Evolutionary conservation across 2,888 invertebrate genomes (phyloP).

Genomic region (Stenodema calcarata): DNA sequence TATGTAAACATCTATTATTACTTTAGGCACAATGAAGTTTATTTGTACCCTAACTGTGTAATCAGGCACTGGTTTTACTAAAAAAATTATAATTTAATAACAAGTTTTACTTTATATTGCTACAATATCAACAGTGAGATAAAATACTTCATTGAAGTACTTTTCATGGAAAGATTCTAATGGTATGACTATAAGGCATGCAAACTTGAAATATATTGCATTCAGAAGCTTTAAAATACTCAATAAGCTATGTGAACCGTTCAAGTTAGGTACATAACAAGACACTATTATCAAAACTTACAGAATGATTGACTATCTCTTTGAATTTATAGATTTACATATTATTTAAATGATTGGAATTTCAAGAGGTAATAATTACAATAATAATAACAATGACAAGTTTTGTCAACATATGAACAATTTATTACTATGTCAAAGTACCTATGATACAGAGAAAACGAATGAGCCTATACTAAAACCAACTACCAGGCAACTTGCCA

Average conservation of each 20-base stretch:
- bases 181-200: conserved; percentile 39
- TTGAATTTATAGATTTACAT: conserved; percentile 5
- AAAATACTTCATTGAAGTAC: conserved; percentile 47
- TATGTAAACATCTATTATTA: not conserved
- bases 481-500: conserved; percentile 76
- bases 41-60: conserved; percentile 43
- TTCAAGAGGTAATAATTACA: conserved; percentile 16
- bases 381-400: not conserved
- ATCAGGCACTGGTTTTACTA: conserved; percentile 46
- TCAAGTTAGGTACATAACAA: conserved; percentile 23
- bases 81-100: conserved; percentile 35
- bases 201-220: conserved; percentile 22
- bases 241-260: conserved; percentile 11
- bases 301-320: conserved; percentile 9
- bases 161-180: conserved; percentile 17
- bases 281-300: conserved; percentile 16
- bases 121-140: conserved; percentile 44
- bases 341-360: not conserved
- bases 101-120: conserved; percentile 32
- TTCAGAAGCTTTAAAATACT: conserved; percentile 8
- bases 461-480: conserved; percentile 59
- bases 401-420: conserved; percentile 19
- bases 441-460: conserved; percentile 17
- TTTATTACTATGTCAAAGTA: not conserved
- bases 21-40: conserved; percentile 44